These are phyloP conservation scores for Ptilorrhoa leucosticta DNA, from an alignment of 2,113 vertebrate genomes.

Conservation along the genomic window DNA sequence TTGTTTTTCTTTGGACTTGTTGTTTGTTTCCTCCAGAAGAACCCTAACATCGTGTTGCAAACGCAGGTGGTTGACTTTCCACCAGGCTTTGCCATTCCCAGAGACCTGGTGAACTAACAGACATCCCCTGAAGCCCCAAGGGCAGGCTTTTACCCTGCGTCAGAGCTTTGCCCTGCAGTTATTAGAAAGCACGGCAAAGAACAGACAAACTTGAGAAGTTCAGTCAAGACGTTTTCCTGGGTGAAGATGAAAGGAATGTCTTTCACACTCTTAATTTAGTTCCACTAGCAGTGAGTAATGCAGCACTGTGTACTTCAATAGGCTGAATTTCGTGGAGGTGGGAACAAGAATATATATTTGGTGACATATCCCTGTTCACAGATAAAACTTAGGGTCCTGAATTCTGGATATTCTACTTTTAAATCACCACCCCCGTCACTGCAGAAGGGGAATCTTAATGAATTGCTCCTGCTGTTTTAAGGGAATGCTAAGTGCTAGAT, in stretches of 20 bases:
- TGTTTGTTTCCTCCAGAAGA: neutral
- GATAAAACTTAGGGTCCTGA: neutral
- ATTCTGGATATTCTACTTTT: constrained; percentile 1
- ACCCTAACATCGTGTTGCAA: neutral
- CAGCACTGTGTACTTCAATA: neutral
- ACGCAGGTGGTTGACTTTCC: neutral
- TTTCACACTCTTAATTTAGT: constrained; percentile 32
- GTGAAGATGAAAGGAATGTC: neutral
- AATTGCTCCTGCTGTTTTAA: neutral
- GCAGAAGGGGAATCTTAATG: constrained; percentile 12
- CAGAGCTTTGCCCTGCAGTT: neutral
- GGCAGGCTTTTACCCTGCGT: neutral
- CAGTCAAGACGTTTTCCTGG: neutral
- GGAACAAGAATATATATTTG: neutral
- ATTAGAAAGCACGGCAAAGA: neutral
- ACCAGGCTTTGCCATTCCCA: neutral
- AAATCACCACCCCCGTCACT: neutral
- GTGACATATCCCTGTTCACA: neutral
- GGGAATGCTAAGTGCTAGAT: neutral
- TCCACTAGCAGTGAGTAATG: constrained; percentile 36
- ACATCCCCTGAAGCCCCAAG: neutral
- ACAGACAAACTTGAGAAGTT: neutral
- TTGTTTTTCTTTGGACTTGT: neutral
- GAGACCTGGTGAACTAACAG: neutral
- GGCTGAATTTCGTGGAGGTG: neutral